Evolutionary conservation across 2,888 invertebrate species (phyloP).

Genomic region (Aricia artaxerxes): DNA sequence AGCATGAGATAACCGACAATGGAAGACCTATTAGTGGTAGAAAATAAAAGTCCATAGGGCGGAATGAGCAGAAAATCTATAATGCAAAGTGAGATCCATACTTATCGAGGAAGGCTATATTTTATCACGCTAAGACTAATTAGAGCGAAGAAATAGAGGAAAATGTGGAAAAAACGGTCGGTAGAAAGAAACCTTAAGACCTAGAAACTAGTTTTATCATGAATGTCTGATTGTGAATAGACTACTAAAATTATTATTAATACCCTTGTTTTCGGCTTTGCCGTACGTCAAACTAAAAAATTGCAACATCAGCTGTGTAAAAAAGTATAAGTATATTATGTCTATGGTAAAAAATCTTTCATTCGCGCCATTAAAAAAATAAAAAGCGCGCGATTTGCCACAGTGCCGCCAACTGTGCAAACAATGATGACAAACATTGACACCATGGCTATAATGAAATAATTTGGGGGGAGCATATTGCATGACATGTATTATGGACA

Average conservation of each 20-base stretch:
- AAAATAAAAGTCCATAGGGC: background rate
- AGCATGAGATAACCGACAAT: background rate
- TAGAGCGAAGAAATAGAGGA: no score
- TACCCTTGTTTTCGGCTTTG: no score
- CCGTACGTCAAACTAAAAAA: background rate
- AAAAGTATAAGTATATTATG: background rate
- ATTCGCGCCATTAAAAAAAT: slow-evolving; percentile 2
- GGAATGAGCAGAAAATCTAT: no score
- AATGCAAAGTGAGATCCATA: no score
- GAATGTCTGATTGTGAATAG: no score
- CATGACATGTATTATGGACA: background rate
- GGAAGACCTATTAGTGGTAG: background rate
- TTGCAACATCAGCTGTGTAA: slow-evolving; percentile 4
- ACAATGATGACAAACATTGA: slow-evolving; percentile 37
- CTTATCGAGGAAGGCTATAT: no score
- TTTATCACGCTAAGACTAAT: no score
- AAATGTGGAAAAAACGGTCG: no score
- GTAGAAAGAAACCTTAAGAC: no score
- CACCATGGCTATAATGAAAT: background rate
- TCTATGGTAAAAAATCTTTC: background rate
- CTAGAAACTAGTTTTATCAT: no score
- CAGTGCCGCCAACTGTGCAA: slow-evolving; percentile 54
- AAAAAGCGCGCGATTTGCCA: slow-evolving; percentile 56
- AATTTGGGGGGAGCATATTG: background rate
- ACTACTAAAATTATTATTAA: no score